Evolutionary conservation across 2,113 vertebrate species (phyloP).

Genomic region (Sturnus vulgaris): DNA sequence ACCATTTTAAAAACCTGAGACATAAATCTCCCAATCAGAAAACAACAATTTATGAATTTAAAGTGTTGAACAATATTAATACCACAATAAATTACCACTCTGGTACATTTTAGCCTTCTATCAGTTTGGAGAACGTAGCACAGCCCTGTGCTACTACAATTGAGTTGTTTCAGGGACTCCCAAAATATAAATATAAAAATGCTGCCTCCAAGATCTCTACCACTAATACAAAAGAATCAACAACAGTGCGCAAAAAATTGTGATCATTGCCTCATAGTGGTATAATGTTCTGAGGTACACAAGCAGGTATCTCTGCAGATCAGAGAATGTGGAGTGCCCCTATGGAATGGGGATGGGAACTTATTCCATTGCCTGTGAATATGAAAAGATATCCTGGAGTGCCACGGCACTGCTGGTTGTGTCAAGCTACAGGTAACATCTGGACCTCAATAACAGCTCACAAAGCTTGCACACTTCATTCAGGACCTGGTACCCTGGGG

Average conservation of each 20-base stretch:
- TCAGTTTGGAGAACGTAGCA: background rate
- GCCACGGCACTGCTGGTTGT: background rate
- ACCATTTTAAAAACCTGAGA: conserved; percentile 43
- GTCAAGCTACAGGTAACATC: background rate
- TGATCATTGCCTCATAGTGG: background rate
- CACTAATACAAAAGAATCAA: background rate
- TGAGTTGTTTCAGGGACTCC: background rate
- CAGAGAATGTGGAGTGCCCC: too few relatives aligned
- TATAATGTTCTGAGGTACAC: background rate
- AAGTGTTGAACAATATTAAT: conserved; percentile 52
- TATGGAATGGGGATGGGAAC: background rate
- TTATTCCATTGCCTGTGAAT: background rate
- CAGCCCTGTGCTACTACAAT: background rate
- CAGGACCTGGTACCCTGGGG: background rate
- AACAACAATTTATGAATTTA: conserved; percentile 53
- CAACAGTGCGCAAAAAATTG: background rate
- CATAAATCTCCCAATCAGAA: conserved; percentile 52
- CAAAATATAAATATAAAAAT: background rate
- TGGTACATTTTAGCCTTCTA: background rate
- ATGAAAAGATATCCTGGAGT: background rate
- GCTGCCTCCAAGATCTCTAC: background rate
- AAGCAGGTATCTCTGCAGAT: background rate
- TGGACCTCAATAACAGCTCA: background rate
- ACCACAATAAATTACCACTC: conserved; percentile 29
- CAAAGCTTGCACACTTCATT: background rate